Percentiles rank a stretch among this genome's conserved stretches.
These are phyloP conservation scores for Scaptomyza reducta DNA, from an alignment of 2,888 invertebrate genomes.

Conservation along the genomic window DNA sequence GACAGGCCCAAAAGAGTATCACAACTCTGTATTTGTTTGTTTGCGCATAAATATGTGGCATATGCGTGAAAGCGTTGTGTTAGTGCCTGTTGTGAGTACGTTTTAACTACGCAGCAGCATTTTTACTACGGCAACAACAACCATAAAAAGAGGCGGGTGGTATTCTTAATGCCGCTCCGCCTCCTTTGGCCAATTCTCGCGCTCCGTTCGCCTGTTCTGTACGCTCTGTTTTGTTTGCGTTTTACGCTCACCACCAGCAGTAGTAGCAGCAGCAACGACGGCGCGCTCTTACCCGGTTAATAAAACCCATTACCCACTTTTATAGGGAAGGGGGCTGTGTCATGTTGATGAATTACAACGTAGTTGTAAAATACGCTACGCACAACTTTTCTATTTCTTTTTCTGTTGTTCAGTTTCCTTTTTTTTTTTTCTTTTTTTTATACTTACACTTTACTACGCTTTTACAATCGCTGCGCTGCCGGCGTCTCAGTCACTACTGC, in stretches of 20 bases:
- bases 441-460: slow-evolving; percentile 62
- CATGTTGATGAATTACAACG: slow-evolving; percentile 71
- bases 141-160: slow-evolving; percentile 33
- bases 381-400: slow-evolving; percentile 27
- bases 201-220: slow-evolving; percentile 1
- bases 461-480: slow-evolving; percentile 49
- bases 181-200: slow-evolving; percentile 20
- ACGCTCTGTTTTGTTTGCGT: slow-evolving; percentile 49
- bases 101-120: slow-evolving; percentile 74
- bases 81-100: slow-evolving; percentile 20
- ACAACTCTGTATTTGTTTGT: slow-evolving; percentile 18
- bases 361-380: slow-evolving; percentile 54
- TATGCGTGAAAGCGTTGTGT: slow-evolving; percentile 8
- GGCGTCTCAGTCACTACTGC: slow-evolving; percentile 20
- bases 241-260: slow-evolving; percentile 39
- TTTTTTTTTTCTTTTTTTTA: slow-evolving; percentile 1
- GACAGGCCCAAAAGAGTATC: slow-evolving; percentile 31
- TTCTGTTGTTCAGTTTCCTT: background rate
- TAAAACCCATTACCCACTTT: slow-evolving; percentile 46
- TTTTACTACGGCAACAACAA: slow-evolving; percentile 56
- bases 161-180: slow-evolving; percentile 24
- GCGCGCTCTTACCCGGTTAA: slow-evolving; percentile 33
- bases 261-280: slow-evolving; percentile 2
- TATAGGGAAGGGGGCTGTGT: slow-evolving; percentile 10
- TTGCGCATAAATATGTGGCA: slow-evolving; percentile 17